Evolutionary conservation across 2,888 invertebrate genomes (phyloP).

Genomic region (Flexamia atlantica): DNA sequence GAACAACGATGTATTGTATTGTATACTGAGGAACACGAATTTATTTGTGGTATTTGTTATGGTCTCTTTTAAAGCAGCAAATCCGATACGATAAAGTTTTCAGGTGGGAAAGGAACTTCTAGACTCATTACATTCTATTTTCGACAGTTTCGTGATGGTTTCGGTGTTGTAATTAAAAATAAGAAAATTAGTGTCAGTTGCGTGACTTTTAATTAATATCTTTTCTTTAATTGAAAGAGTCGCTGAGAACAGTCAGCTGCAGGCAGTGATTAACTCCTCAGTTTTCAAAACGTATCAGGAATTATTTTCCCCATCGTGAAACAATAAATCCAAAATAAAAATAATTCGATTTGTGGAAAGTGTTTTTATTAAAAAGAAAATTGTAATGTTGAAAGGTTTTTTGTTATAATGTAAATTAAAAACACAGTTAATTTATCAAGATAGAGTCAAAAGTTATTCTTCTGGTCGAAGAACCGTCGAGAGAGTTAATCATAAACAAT

Average conservation of each 20-base stretch:
- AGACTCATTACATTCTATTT: background rate
- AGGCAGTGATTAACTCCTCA: slow-evolving; percentile 1
- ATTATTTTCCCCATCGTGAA: background rate
- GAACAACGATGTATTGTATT: too few relatives aligned
- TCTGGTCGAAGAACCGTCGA: background rate
- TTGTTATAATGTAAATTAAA: too few relatives aligned
- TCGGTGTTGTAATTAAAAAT: slow-evolving; percentile 47
- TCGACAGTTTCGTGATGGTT: background rate
- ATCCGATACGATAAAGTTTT: too few relatives aligned
- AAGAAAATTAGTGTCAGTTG: slow-evolving; percentile 44
- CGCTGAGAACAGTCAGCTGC: slow-evolving; percentile 31
- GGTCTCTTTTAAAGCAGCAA: too few relatives aligned
- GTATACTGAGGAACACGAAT: too few relatives aligned
- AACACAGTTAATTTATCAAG: too few relatives aligned
- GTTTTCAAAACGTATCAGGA: background rate
- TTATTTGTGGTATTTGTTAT: too few relatives aligned
- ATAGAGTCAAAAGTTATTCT: slow-evolving; percentile 24
- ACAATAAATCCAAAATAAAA: background rate
- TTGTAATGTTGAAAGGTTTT: too few relatives aligned
- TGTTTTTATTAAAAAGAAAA: too few relatives aligned
- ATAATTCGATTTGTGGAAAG: background rate
- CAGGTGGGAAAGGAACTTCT: too few relatives aligned
- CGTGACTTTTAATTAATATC: slow-evolving; percentile 59
- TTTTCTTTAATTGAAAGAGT: slow-evolving; percentile 57
- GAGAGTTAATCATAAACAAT: slow-evolving; percentile 2